Conservation (phyloP, 2,888 invertebrate species). For the Cybosia mesomella region DNA sequence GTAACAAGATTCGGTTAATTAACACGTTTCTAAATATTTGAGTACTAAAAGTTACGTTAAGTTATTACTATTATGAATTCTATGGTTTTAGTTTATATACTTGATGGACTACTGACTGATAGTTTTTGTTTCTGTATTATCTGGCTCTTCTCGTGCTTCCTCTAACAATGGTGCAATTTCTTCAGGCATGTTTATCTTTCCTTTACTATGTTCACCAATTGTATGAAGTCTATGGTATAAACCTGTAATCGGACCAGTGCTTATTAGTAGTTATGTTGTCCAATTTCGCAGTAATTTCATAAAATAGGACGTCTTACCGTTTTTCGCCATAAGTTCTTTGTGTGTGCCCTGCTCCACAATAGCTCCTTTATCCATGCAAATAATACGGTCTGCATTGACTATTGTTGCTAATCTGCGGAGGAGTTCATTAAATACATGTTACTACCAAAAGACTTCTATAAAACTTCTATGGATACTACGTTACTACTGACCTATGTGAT, state of each 20-base stretch:
- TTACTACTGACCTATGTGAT: constrained; percentile 86
- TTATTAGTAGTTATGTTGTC: background rate
- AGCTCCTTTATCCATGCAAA: constrained; percentile 90
- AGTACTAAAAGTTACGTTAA: background rate
- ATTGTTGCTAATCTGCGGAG: constrained; percentile 89
- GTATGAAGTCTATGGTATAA: constrained; percentile 88
- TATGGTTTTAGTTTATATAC: background rate
- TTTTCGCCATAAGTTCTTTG: constrained; percentile 89
- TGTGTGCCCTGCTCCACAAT: constrained; percentile 93
- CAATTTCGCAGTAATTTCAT: background rate
- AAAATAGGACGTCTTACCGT: constrained; percentile 74
- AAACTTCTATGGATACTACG: background rate
- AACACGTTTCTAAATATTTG: too few species aligned
- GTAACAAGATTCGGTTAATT: background rate
- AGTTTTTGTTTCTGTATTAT: constrained; percentile 41
- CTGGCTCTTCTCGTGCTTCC: constrained; percentile 55
- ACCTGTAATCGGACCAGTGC: constrained; percentile 52
- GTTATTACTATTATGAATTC: too few species aligned
- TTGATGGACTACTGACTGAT: background rate
- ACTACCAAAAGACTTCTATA: too few species aligned
- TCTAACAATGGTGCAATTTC: constrained; percentile 68
- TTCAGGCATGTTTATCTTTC: constrained; percentile 64
- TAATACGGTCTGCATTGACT: constrained; percentile 90
- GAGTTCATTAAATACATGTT: background rate
- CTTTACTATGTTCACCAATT: constrained; percentile 79